A percentile compares a stretch with the other conserved stretches of the same genome.
These are phyloP conservation scores for Geopemphigus sp. DNA, from an alignment of 1,140 invertebrate genomes.

Conservation along the genomic window DNA sequence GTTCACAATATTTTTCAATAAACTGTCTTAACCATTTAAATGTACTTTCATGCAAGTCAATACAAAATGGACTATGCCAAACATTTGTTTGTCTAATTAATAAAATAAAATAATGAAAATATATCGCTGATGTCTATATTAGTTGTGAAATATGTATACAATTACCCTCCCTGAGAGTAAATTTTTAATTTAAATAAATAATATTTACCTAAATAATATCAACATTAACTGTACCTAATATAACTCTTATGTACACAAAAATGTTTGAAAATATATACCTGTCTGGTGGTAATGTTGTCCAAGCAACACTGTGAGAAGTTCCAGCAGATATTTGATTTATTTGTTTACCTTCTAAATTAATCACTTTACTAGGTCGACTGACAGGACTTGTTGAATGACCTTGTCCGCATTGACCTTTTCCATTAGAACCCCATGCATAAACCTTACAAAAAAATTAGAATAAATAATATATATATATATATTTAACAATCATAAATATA, in stretches of 20 bases:
- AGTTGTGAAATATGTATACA: too few species aligned
- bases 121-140: too few species aligned
- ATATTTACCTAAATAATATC: too few species aligned
- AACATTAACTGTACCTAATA: too few species aligned
- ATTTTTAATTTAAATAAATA: too few species aligned
- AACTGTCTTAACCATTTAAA: slow-evolving; percentile 62
- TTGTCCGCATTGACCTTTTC: slow-evolving; percentile 70
- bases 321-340: slow-evolving; percentile 68
- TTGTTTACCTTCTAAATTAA: slow-evolving; percentile 62
- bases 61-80: slow-evolving; percentile 63
- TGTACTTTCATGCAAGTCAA: slow-evolving; percentile 65
- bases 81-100: slow-evolving; percentile 43
- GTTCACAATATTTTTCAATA: slow-evolving; percentile 62
- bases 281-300: slow-evolving; percentile 64
- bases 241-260: too few species aligned
- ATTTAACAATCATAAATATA: neutral
- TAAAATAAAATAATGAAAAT: neutral
- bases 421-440: slow-evolving; percentile 70
- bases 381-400: slow-evolving; percentile 67
- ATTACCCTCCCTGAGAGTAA: too few species aligned
- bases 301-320: slow-evolving; percentile 68
- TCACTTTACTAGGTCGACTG: slow-evolving; percentile 63
- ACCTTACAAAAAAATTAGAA: slow-evolving; percentile 55
- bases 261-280: slow-evolving; percentile 52
- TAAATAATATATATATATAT: neutral